Conservation (phyloP, 1,140 invertebrate genomes). For the Harpegnathos saltator region DNA sequence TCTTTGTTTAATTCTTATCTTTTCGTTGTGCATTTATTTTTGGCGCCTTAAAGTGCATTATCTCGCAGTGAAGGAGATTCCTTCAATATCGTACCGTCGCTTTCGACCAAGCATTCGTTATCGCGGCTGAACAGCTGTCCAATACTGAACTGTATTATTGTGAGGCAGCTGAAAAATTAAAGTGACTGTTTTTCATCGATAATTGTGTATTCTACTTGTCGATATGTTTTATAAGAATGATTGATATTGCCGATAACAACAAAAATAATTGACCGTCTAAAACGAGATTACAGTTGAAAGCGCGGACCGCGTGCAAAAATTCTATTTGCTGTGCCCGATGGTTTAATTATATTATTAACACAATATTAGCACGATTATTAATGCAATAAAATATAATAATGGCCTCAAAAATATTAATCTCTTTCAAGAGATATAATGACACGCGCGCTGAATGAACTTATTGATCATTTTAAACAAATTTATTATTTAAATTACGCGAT, state of each 20-base stretch:
- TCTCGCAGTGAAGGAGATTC: background rate
- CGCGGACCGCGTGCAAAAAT: conserved; percentile 40
- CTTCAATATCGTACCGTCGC: conserved; percentile 2
- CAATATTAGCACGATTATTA: conserved; percentile 53
- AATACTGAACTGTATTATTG: background rate
- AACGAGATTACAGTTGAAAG: conserved; percentile 49
- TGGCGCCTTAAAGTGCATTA: background rate
- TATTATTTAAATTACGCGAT: conserved; percentile 58
- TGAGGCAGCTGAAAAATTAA: conserved; percentile 25
- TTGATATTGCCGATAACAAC: conserved; percentile 49
- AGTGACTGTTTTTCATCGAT: background rate
- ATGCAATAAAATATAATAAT: conserved; percentile 58
- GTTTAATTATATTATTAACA: conserved; percentile 58
- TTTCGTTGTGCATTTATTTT: background rate
- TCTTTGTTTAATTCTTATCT: conserved; percentile 7
- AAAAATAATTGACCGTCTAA: conserved; percentile 57
- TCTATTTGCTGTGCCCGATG: conserved; percentile 39
- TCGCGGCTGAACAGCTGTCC: background rate
- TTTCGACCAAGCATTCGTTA: background rate
- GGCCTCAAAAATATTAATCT: conserved; percentile 48
- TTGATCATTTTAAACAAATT: conserved; percentile 31
- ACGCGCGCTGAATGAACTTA: conserved; percentile 22
- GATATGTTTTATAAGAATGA: conserved; percentile 45
- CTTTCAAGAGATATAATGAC: conserved; percentile 50
- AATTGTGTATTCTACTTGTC: conserved; percentile 31